phyloP scores from a whole-genome alignment of 2,888 invertebrate species.

The Drosophila infuscata region DNA sequence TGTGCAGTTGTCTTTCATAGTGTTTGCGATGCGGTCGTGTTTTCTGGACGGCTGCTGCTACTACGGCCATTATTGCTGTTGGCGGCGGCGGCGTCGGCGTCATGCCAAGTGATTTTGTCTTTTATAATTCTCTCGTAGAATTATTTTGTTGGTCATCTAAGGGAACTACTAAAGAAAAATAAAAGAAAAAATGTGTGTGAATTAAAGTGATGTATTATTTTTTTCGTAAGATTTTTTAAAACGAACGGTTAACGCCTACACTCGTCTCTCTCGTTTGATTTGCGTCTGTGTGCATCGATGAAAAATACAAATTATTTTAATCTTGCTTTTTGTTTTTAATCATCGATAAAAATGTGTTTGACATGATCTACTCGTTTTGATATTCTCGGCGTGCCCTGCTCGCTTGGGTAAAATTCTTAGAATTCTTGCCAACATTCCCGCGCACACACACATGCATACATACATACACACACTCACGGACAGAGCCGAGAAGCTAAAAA shows the following conservation, averaged over 20 bases:
- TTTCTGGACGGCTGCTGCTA: conserved; percentile 31
- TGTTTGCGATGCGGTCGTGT: conserved; percentile 72
- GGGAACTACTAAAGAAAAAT: conserved; percentile 13
- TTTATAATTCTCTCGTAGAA: conserved; percentile 34
- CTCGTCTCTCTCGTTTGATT: conserved; percentile 2
- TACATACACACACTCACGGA: conserved; percentile 7
- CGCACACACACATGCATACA: conserved; percentile 56
- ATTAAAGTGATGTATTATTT: conserved; percentile 13
- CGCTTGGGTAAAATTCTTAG: conserved; percentile 76
- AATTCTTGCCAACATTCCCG: conserved; percentile 82
- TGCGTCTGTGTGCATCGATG: conserved; percentile 17
- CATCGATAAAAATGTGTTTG: conserved; percentile 31
- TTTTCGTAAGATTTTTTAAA: background rate
- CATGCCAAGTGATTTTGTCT: conserved; percentile 60
- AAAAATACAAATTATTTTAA: conserved; percentile 12
- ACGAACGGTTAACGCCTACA: conserved; percentile 9
- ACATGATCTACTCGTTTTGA: conserved; percentile 40
- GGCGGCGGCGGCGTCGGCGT: conserved; percentile 52
- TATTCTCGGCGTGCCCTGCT: conserved; percentile 46
- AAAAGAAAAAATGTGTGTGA: conserved; percentile 13
- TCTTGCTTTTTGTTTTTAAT: conserved; percentile 15
- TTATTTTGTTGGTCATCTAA: conserved; percentile 43
- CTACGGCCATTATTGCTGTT: conserved; percentile 27
- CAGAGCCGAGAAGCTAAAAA: conserved; percentile 28
- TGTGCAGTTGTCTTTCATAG: conserved; percentile 64